These are phyloP conservation scores for Ceratosolen fusciceps DNA, from an alignment of 1,140 invertebrate genomes.

Conservation along the genomic window DNA sequence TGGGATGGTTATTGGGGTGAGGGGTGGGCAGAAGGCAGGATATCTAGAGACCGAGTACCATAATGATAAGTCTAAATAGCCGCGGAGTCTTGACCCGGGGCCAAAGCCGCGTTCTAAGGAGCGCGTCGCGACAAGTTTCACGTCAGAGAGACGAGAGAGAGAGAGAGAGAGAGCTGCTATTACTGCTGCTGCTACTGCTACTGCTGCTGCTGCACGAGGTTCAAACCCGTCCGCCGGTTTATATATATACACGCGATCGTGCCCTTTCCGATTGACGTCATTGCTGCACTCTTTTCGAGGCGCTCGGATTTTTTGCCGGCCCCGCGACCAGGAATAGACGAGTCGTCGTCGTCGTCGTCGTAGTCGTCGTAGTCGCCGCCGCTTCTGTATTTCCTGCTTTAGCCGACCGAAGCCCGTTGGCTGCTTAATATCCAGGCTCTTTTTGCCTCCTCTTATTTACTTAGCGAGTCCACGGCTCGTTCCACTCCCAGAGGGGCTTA, in stretches of 20 bases:
- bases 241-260: constrained; percentile 43
- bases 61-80: constrained; percentile 23
- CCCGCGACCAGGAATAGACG: not conserved
- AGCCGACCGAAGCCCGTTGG: not conserved
- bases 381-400: not conserved
- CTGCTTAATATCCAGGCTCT: not conserved
- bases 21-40: not conserved
- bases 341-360: constrained; percentile 11
- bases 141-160: not conserved
- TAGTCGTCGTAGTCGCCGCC: not conserved
- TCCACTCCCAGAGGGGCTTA: not conserved
- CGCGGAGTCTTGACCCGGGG: constrained; percentile 7
- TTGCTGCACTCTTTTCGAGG: constrained; percentile 49
- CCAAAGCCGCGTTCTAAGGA: constrained; percentile 6
- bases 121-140: not conserved
- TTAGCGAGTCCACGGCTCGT: not conserved
- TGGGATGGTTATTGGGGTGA: not conserved
- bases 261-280: constrained; percentile 60
- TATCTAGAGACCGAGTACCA: not conserved
- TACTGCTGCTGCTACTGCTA: not conserved
- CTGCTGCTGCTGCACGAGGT: constrained; percentile 22
- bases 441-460: not conserved
- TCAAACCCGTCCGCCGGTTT: constrained; percentile 18
- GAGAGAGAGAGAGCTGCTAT: no score
- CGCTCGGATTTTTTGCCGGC: constrained; percentile 31